Base-by-base conservation (phyloP, 1,140 invertebrate genomes). In the Apis laboriosa region DNA sequence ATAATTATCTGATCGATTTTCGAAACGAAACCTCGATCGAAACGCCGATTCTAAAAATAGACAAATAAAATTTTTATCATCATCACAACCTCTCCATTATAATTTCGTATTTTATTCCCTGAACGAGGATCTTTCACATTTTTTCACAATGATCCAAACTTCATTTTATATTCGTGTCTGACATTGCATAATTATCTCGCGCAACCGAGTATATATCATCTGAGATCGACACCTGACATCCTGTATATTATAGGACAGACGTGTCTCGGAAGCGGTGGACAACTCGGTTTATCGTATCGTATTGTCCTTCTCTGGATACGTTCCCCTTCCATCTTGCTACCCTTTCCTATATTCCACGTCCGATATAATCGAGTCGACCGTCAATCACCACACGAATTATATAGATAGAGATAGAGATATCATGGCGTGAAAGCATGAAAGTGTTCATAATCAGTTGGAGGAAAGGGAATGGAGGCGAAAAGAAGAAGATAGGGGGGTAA, bases 181-280 rank as follows among this genome's bases (percentile, higher is more conserved):
- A 43, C 34, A 43, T 34, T 34, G 34, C 34, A 43, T 43, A 43
- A 43, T 43, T 43, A 43, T 43, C 34, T 43, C 34, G 34, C 34
- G 34, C 34, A 34, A 34, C 34, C 19, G 53, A 43, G 43, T 13
- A 15, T n/a, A 43, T 15, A 43, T 15, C 17, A 12, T 55, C 2
- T 11, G 12, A 17, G 55, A 58, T 58, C 71, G 71, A 58, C 71
- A 43, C 55, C 19, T 73, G 55, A 58, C 53, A 58, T 53, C 17
- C 19, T 55, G 4, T 17, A 13, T 28, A 78, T 17, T 49, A 13
- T 34, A 56, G 21, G 51, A 51, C 34, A 28, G 55, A 79, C 66
- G 66, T 71, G 53, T 71, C 24, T 51, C 77, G 77, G 77, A 79
- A 71, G 24, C 55, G 17, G n/a, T 43, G 17, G 77, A 78, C 66